Percentiles rank a stretch among this genome's conserved stretches.
Evolutionary conservation across 2,113 vertebrate genomes (phyloP).

Genomic region (Dolichallabes microphthalmus): DNA sequence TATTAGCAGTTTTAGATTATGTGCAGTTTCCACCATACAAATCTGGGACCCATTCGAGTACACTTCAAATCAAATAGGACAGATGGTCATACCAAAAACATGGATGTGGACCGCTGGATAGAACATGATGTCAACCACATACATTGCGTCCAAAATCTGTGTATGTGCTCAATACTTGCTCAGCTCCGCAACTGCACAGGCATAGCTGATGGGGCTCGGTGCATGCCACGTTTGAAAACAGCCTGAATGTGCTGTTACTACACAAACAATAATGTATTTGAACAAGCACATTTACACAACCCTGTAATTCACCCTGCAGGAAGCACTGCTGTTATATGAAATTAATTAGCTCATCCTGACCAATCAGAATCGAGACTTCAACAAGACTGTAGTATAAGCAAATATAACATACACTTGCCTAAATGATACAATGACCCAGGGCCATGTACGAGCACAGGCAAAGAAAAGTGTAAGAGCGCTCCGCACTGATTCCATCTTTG

Average conservation of each 20-base stretch:
- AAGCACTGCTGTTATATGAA: background rate
- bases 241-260: background rate
- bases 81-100: no score
- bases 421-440: background rate
- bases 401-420: background rate
- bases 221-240: no score
- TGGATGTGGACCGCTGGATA: no score
- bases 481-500: background rate
- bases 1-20: background rate
- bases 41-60: background rate
- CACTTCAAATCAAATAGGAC: no score
- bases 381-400: background rate
- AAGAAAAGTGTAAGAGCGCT: background rate
- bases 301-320: background rate
- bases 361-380: background rate
- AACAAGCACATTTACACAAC: background rate
- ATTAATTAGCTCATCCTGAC: background rate
- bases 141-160: no score
- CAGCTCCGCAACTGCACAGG: no score
- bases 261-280: background rate
- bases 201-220: no score
- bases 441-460: background rate
- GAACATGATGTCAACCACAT: no score
- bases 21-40: background rate
- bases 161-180: no score